Evolutionary conservation across 2,888 invertebrate genomes (phyloP), one percentile per base, ranked within the genome.

Genomic region (Oxystoma pomonae): DNA sequence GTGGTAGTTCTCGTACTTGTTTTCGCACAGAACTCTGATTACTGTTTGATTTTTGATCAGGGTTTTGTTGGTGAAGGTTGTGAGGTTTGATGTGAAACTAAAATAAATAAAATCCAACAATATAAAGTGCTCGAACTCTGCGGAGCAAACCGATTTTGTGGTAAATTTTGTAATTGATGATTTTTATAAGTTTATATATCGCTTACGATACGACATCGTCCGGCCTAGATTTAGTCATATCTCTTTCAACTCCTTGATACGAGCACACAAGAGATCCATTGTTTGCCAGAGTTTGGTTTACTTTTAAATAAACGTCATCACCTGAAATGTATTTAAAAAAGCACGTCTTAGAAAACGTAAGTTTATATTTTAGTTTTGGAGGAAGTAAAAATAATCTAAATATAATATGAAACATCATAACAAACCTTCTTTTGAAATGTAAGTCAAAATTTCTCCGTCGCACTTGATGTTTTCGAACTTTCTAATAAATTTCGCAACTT

Each of bases 21-120:
- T 53, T 53, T 53, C 53, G 53, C 53, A 53, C 72, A 71, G 73
- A 77, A 77, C 76, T 74, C 70, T 70, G 12, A 35, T 35, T 7
- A 35, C 12, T 12, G 35, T 35, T 35, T 35, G 35, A 35, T 35
- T 35, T 35, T 35, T 35, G 3, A 35, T 35, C 12, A 7, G 5
- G 35, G 35, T 35, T 35, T 35, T 35, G 35, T 35, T 35, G 35
- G 35, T 35, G 35, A 35, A 35, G 3, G 12, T 7, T 3, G 35
- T 35, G 12, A 35, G 35, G 12, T 35, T 35, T 12, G 35, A 7
- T 12, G 35, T 35, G 35, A 7, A 35, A 3, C 35, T 35, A 35
- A 35, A 35, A n/a, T n/a, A n/a, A 35, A 35, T 35, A 35, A 7
- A 35, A 35, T 7, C 35, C 35, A 3, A 35, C 3, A 35, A 3